Conservation (phyloP, 1,140 invertebrate genomes). For the Euura saliciscinereae region DNA sequence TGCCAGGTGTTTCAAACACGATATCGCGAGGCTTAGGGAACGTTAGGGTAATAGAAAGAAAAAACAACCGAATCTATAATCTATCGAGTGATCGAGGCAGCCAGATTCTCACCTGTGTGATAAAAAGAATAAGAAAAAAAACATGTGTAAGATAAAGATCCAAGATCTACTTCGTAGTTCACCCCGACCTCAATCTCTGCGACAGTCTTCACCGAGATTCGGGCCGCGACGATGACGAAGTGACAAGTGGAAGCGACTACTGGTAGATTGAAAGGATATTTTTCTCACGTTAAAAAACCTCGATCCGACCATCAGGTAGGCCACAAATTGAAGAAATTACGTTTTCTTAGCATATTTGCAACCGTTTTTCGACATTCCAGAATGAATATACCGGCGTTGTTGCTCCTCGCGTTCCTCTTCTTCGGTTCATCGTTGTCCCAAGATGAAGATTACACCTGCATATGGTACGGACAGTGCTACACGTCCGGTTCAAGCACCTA, state of each 20-base stretch:
- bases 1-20: too few relatives aligned
- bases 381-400: too few relatives aligned
- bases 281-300: too few relatives aligned
- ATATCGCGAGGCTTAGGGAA: too few relatives aligned
- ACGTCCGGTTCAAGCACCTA: slow-evolving; percentile 31
- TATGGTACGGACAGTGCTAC: slow-evolving; percentile 65
- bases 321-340: slow-evolving; percentile 11
- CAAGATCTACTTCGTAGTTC: neutral
- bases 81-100: neutral
- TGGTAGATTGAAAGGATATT: too few relatives aligned
- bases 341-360: slow-evolving; percentile 9
- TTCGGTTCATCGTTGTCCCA: slow-evolving; percentile 10
- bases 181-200: neutral
- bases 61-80: neutral
- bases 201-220: neutral
- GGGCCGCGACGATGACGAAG: neutral
- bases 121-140: neutral
- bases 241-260: too few relatives aligned
- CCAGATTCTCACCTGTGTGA: neutral
- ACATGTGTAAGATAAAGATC: neutral
- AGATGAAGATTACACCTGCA: slow-evolving; percentile 45
- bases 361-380: neutral
- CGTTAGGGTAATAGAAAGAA: too few relatives aligned
- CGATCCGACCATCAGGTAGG: slow-evolving; percentile 13
- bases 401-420: too few relatives aligned